phyloP scores from a whole-genome alignment of 1,140 invertebrate species.

The Galleria mellonella region DNA sequence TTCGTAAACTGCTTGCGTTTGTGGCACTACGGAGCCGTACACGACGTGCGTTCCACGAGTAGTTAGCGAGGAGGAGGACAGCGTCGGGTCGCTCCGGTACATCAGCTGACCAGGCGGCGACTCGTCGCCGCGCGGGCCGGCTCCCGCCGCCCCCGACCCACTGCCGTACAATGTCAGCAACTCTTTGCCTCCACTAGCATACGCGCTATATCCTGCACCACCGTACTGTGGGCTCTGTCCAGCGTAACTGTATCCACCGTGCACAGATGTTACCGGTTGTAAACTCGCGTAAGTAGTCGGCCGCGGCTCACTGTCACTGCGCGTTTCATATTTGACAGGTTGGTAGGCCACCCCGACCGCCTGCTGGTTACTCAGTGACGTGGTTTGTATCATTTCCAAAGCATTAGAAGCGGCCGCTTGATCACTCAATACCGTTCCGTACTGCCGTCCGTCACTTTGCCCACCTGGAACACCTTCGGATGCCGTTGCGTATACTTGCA shows the following conservation, averaged over 20 bases:
- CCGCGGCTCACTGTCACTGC: constrained; percentile 45
- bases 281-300: constrained; percentile 65
- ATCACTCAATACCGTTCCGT: constrained; percentile 41
- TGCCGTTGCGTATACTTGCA: constrained; percentile 33
- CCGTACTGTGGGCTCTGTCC: constrained; percentile 56
- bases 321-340: constrained; percentile 66
- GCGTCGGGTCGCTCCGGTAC: constrained; percentile 76
- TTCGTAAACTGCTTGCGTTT: constrained; percentile 66
- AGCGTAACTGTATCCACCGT: constrained; percentile 43
- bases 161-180: constrained; percentile 61
- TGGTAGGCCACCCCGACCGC: constrained; percentile 62
- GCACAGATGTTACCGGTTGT: constrained; percentile 63
- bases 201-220: constrained; percentile 37
- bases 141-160: constrained; percentile 15
- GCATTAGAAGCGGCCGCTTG: constrained; percentile 42
- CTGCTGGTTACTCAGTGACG: constrained; percentile 55
- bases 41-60: constrained; percentile 57
- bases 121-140: constrained; percentile 43
- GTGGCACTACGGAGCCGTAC: constrained; percentile 53
- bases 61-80: constrained; percentile 73
- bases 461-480: constrained; percentile 16
- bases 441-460: constrained; percentile 34
- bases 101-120: constrained; percentile 62
- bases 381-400: constrained; percentile 65
- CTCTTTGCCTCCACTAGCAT: constrained; percentile 47